Evolutionary conservation across 1,140 invertebrate species (phyloP).

Genomic region (Linepithema humile): DNA sequence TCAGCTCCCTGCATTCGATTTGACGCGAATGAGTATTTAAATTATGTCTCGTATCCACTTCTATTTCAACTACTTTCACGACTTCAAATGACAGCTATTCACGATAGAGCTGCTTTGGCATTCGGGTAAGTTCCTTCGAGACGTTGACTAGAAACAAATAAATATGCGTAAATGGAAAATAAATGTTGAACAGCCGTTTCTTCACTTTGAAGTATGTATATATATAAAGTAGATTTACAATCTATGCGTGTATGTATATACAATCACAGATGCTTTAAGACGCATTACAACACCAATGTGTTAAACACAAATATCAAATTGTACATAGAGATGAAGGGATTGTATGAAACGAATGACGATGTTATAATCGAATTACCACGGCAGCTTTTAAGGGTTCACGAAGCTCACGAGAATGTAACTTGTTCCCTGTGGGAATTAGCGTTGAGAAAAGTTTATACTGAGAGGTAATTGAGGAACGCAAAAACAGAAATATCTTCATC

Average conservation of each 20-base stretch:
- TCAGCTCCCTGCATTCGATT: conserved; percentile 75
- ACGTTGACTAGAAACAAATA: not conserved
- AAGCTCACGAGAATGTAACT: conserved; percentile 66
- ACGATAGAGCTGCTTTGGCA: conserved; percentile 53
- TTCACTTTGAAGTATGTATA: conserved; percentile 15
- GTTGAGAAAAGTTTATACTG: conserved; percentile 75
- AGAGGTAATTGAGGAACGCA: conserved; percentile 67
- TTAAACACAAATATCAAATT: conserved; percentile 69
- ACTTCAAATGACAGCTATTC: conserved; percentile 26
- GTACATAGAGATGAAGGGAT: conserved; percentile 55
- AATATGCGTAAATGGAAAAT: conserved; percentile 15
- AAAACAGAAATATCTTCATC: not conserved
- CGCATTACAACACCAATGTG: conserved; percentile 33
- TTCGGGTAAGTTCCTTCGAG: conserved; percentile 60
- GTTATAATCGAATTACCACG: conserved; percentile 75
- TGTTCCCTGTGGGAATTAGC: conserved; percentile 77
- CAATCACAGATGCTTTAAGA: conserved; percentile 71
- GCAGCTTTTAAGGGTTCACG: conserved; percentile 75
- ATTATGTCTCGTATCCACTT: conserved; percentile 78
- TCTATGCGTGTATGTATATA: conserved; percentile 35
- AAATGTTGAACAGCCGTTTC: not conserved
- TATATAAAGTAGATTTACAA: conserved; percentile 47
- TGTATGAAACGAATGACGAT: conserved; percentile 43
- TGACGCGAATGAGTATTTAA: conserved; percentile 74
- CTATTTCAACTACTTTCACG: conserved; percentile 72